phyloP scores from a whole-genome alignment of 2,113 vertebrate species.

The Elephantulus edwardii region DNA sequence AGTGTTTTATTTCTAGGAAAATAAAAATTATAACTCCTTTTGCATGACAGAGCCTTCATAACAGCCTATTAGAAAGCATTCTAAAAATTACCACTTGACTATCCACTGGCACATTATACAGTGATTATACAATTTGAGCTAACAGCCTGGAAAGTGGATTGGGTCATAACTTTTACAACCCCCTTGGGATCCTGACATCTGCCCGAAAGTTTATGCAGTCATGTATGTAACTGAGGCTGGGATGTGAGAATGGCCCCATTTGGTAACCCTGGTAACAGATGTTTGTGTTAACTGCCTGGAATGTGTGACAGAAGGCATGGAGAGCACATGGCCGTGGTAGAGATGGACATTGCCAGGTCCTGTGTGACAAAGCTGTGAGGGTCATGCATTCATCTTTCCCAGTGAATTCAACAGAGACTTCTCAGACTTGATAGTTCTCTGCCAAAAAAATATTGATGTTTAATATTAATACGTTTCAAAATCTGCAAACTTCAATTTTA shows the following conservation, averaged over 20 bases:
- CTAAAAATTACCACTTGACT: neutral
- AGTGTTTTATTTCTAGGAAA: neutral
- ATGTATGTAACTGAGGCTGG: neutral
- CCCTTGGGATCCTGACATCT: neutral
- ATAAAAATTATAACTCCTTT: neutral
- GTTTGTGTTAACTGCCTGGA: slow-evolving; percentile 9
- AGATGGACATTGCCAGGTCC: neutral
- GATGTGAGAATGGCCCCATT: neutral
- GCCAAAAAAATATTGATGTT: neutral
- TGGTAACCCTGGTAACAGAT: slow-evolving; percentile 13
- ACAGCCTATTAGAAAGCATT: neutral
- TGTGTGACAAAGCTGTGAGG: neutral
- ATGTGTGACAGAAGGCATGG: neutral
- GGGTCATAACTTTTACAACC: neutral
- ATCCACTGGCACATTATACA: neutral
- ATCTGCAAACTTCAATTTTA: neutral
- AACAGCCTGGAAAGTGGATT: neutral
- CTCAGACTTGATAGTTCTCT: neutral
- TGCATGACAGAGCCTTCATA: neutral
- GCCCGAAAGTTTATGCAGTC: neutral
- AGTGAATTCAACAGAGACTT: neutral
- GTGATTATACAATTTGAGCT: neutral
- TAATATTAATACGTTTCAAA: neutral
- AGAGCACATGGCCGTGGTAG: neutral
- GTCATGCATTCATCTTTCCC: too few species aligned